These are phyloP conservation scores for Samia ricini DNA, from an alignment of 1,140 invertebrate species.

Conservation along the genomic window DNA sequence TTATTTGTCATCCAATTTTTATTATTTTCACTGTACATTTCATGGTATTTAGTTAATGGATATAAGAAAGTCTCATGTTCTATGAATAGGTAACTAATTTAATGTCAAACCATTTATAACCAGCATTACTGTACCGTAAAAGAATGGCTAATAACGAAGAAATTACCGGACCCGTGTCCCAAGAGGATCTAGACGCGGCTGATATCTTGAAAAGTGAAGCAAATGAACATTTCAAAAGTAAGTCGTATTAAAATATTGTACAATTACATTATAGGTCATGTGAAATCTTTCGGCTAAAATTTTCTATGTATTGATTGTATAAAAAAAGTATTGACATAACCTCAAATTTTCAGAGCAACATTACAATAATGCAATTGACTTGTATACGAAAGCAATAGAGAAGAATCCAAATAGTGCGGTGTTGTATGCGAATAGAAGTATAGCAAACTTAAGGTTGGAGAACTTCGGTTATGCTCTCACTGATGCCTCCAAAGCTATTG, in stretches of 20 bases:
- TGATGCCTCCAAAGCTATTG: conserved; percentile 95
- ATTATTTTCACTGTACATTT: conserved; percentile 57
- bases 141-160: conserved; percentile 60
- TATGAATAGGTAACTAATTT: conserved; percentile 43
- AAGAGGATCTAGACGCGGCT: conserved; percentile 61
- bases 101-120: conserved; percentile 34
- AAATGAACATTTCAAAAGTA: conserved; percentile 73
- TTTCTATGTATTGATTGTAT: neutral
- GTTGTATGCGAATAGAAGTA: conserved; percentile 96
- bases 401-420: conserved; percentile 89
- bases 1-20: conserved; percentile 24
- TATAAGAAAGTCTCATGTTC: conserved; percentile 50
- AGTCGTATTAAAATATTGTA: conserved; percentile 22
- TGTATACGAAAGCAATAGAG: conserved; percentile 95
- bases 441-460: conserved; percentile 95
- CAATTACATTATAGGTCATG: neutral
- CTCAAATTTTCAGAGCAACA: conserved; percentile 87
- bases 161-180: conserved; percentile 51
- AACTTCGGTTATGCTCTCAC: conserved; percentile 95
- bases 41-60: conserved; percentile 20
- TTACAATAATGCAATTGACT: conserved; percentile 92
- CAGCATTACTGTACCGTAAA: conserved; percentile 28
- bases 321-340: conserved; percentile 42
- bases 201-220: conserved; percentile 70
- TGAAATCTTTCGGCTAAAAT: neutral